Base-by-base conservation (phyloP, 64 coral and sea anemone species). In the Pocillopora verrucosa region DNA sequence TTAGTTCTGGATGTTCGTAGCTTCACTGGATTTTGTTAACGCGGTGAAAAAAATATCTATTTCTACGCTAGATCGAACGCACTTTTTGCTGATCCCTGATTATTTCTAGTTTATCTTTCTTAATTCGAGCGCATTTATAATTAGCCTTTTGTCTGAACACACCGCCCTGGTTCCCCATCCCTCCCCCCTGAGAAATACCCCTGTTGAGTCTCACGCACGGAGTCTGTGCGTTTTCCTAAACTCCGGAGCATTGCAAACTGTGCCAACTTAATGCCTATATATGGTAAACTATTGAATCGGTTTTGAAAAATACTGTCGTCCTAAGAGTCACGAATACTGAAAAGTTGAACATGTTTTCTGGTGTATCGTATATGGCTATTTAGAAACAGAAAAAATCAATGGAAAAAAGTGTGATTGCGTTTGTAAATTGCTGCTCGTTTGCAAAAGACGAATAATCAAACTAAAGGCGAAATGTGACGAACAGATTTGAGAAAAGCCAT, bases 281-380 rank as follows among this genome's bases (percentile, higher is more conserved):
- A 79, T 79, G 77, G 77, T 79, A 79, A 79, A 60, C 26, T 79
- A 30, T 26, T 60, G 76, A 4, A 45, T 10, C 76, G 37, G 56
- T 57, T 56, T 56, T 30, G 30, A 56, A 56, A 77, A 17, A 77
- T 77, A 15, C 36, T 41, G 37, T 56, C 41, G 37, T 24, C 57
- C 30, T 24, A 60, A 24, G 59, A 79, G 62, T 84, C 80, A 84
- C 80, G 80, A 69, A 68, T 38, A 10, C 15, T 17, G 9, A 10
- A 60, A 30, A 4, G 10, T 17, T 17, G 67, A 69, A 68, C 30
- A 65, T 84, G 80, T 84, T 84, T 51, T 20, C 38, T 20, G 13
- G 14, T 35, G 9, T 45, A 35, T 0, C 1, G 9, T 9, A 45
- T 13, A 4, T 26, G 5, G 17, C 14, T 0, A 68, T 1, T 13